These are phyloP conservation scores for Hylyphantes graminicola DNA, from an alignment of 1,140 invertebrate genomes.

Conservation along the genomic window DNA sequence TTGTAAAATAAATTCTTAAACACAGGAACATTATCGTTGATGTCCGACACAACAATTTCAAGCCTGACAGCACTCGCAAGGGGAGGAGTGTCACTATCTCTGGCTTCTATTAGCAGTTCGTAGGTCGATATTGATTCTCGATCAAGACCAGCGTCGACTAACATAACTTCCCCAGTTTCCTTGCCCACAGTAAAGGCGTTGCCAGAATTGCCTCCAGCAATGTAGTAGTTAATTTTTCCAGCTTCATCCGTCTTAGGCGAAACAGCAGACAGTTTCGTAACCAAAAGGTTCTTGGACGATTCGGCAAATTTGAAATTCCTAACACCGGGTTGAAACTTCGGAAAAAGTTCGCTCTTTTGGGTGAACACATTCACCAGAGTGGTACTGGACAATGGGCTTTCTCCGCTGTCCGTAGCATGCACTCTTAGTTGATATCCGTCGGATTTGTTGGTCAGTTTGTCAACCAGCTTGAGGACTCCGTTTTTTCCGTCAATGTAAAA, in stretches of 20 bases:
- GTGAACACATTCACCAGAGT: constrained; percentile 75
- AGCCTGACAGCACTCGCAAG: constrained; percentile 78
- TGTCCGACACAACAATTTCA: constrained; percentile 87
- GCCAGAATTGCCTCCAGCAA: constrained; percentile 92
- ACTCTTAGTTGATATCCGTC: constrained; percentile 78
- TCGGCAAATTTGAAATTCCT: constrained; percentile 82
- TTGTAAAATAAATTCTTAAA: constrained; percentile 80
- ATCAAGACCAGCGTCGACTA: constrained; percentile 79
- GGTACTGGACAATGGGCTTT: constrained; percentile 68
- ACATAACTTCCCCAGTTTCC: constrained; percentile 80
- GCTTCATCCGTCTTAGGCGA: constrained; percentile 77
- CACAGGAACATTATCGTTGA: constrained; percentile 89
- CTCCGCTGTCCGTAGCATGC: constrained; percentile 69
- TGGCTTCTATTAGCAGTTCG: constrained; percentile 92
- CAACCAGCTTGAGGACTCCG: constrained; percentile 79
- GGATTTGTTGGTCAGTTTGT: constrained; percentile 68
- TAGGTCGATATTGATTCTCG: constrained; percentile 86
- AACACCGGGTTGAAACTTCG: constrained; percentile 75
- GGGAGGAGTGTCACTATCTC: constrained; percentile 83
- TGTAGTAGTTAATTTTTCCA: constrained; percentile 75
- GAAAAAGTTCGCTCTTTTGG: constrained; percentile 79
- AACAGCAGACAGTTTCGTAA: constrained; percentile 68
- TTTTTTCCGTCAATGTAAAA: constrained; percentile 82
- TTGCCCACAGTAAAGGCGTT: constrained; percentile 84
- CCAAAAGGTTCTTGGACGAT: constrained; percentile 72